A percentile compares a stretch with the other conserved stretches of the same genome.
Conservation (phyloP, 2,888 invertebrate genomes). For the Pherbina coryleti region DNA sequence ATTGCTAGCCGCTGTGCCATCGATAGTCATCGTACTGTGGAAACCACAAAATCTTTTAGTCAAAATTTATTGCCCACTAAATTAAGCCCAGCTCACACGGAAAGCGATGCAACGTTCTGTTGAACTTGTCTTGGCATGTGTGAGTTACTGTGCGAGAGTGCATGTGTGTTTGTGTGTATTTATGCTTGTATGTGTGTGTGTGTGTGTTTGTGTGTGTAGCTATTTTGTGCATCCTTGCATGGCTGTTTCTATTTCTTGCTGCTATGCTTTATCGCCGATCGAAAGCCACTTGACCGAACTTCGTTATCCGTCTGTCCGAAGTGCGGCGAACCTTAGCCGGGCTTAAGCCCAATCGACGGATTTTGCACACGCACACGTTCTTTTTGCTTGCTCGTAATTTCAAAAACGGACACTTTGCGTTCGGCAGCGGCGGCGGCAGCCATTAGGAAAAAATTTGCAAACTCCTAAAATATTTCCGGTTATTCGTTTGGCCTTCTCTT, state of each 20-base stretch:
- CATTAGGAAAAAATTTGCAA: conserved; percentile 10
- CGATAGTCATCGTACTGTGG: conserved; percentile 30
- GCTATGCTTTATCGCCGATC: not conserved
- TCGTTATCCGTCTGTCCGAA: not conserved
- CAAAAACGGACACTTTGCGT: conserved; percentile 10
- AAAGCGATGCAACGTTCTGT: not conserved
- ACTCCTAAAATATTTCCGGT: conserved; percentile 18
- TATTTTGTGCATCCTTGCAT: not conserved
- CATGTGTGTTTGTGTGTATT: not conserved
- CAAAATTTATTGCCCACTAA: conserved; percentile 28
- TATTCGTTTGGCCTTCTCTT: not conserved
- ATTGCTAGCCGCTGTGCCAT: conserved; percentile 27
- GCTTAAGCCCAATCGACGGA: not conserved
- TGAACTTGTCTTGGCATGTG: not conserved
- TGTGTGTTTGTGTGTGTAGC: not conserved
- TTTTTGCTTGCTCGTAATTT: conserved; percentile 22
- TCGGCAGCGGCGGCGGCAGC: not conserved
- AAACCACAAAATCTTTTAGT: conserved; percentile 33
- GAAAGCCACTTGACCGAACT: conserved; percentile 1
- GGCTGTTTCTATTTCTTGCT: not conserved
- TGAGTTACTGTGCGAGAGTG: too few species aligned
- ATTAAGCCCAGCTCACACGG: not conserved
- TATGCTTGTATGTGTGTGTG: too few species aligned
- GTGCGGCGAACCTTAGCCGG: not conserved
- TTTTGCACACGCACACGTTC: not conserved